phyloP scores from a whole-genome alignment of 2,113 vertebrate genomes.

The Anhinga anhinga region DNA sequence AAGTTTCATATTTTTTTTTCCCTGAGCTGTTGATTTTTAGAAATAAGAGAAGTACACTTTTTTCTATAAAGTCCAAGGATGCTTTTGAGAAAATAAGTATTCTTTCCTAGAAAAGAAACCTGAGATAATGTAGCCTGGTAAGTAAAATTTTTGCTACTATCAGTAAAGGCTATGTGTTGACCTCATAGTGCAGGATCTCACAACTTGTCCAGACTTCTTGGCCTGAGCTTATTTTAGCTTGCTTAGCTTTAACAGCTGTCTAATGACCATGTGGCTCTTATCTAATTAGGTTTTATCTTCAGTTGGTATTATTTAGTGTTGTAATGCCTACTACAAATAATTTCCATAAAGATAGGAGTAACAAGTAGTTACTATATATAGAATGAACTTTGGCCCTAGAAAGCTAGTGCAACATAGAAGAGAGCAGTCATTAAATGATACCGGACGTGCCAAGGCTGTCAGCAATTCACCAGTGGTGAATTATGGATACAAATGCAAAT shows the following conservation, averaged over 20 bases:
- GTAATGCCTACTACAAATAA: neutral
- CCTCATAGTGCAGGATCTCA: neutral
- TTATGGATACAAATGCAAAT: neutral
- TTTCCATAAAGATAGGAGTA: neutral
- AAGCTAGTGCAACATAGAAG: neutral
- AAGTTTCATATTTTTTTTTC: neutral
- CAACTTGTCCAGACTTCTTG: neutral
- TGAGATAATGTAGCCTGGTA: neutral
- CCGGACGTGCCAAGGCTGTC: neutral
- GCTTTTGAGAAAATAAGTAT: neutral
- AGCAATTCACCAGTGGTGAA: neutral
- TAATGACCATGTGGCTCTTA: neutral
- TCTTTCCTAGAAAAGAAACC: neutral
- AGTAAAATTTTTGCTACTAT: neutral
- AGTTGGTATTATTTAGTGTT: neutral
- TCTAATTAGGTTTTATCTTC: neutral
- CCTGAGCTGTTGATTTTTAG: neutral
- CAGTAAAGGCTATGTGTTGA: neutral
- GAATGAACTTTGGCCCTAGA: neutral
- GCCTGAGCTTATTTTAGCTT: neutral
- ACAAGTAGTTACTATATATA: neutral
- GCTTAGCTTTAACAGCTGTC: neutral
- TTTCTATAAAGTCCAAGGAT: neutral
- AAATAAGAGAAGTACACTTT: neutral
- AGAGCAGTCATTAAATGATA: neutral